These are phyloP conservation scores for Gastracanthus pulcherrimus DNA, from an alignment of 2,888 invertebrate species.

Conservation along the genomic window DNA sequence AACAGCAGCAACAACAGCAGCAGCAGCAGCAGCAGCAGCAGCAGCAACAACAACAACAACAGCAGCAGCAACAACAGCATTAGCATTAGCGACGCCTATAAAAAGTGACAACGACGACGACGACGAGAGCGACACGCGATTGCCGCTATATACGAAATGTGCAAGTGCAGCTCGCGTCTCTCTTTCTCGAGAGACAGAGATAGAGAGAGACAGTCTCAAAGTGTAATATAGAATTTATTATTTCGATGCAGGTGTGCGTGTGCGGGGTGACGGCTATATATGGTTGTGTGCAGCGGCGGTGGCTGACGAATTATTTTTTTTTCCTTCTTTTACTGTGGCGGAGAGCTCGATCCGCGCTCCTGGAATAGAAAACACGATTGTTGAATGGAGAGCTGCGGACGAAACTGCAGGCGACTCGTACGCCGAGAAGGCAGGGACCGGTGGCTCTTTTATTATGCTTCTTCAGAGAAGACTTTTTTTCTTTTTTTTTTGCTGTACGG, in stretches of 20 bases:
- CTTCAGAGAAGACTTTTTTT: conserved; percentile 28
- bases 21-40: conserved; percentile 48
- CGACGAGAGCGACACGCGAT: neutral
- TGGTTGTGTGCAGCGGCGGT: conserved; percentile 16
- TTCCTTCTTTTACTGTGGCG: too few species aligned
- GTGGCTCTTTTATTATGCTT: conserved; percentile 42
- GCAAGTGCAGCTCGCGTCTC: too few species aligned
- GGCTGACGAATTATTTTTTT: too few species aligned
- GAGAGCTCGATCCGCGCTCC: too few species aligned
- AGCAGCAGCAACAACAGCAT: conserved; percentile 57
- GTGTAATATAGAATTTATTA: conserved; percentile 48
- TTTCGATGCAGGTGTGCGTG: conserved; percentile 6
- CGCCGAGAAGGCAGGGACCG: conserved; percentile 11
- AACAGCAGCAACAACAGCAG: conserved; percentile 61
- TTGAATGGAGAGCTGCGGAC: too few species aligned
- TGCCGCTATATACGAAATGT: neutral
- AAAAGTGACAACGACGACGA: neutral
- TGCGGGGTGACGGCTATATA: conserved; percentile 23
- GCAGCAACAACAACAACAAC: conserved; percentile 55
- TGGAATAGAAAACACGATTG: too few species aligned
- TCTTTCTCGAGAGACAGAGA: too few species aligned
- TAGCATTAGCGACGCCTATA: conserved; percentile 8
- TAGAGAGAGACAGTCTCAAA: conserved; percentile 15
- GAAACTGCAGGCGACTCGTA: too few species aligned
- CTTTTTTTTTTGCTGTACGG: neutral